phyloP scores from a whole-genome alignment of 1,140 invertebrate species.

The Formica selysi region DNA sequence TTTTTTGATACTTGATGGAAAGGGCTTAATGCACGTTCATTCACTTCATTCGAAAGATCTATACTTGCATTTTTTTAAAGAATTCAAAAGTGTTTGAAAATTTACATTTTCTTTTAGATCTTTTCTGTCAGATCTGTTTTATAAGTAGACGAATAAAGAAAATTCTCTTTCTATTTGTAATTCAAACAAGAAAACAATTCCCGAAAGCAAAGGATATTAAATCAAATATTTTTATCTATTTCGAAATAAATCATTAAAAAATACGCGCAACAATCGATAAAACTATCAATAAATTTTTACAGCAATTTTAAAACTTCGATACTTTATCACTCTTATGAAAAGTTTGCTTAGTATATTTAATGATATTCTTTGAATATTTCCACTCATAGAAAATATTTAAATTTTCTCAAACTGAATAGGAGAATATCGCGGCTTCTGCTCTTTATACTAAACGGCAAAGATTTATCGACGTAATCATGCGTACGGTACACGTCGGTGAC shows the following conservation, averaged over 20 bases:
- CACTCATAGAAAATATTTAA: background rate
- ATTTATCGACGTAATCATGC: slow-evolving; percentile 75
- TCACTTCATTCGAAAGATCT: background rate
- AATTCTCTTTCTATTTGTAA: background rate
- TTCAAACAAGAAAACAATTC: background rate
- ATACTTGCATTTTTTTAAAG: background rate
- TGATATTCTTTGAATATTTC: slow-evolving; percentile 1
- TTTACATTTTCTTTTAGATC: background rate
- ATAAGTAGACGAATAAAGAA: background rate
- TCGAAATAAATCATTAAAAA: background rate
- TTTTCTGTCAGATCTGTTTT: background rate
- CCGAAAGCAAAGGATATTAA: background rate
- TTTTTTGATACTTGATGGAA: background rate
- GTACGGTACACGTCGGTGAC: slow-evolving; percentile 64
- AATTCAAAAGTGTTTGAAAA: background rate
- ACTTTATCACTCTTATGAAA: background rate
- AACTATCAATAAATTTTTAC: background rate
- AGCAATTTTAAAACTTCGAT: background rate
- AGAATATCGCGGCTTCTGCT: background rate
- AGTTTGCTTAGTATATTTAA: background rate
- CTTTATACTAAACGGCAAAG: slow-evolving; percentile 36
- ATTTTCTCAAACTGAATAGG: slow-evolving; percentile 2
- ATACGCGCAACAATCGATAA: background rate
- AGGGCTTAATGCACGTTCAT: background rate
- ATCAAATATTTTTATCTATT: background rate